These are phyloP conservation scores for Brachionus paranguensis DNA, from an alignment of 1,140 invertebrate genomes.

Conservation along the genomic window DNA sequence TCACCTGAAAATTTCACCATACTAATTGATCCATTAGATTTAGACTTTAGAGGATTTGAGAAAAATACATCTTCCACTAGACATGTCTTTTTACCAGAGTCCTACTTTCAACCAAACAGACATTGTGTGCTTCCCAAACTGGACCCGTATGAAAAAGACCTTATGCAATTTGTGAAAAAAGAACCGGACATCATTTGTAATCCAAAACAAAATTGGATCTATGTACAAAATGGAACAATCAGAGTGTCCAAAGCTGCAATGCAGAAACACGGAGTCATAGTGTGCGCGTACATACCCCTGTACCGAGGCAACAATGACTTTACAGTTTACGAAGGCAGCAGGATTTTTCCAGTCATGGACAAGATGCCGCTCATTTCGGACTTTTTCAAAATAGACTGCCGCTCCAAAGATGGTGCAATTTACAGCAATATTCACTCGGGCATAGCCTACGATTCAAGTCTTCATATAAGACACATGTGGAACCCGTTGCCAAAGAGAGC, in stretches of 20 bases:
- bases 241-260: not conserved
- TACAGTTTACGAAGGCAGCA: not conserved
- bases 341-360: constrained; percentile 41
- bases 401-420: constrained; percentile 43
- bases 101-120: not conserved
- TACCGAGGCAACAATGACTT: constrained; percentile 13
- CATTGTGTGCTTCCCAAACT: constrained; percentile 16
- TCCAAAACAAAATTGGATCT: constrained; percentile 39
- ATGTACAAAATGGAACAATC: constrained; percentile 30
- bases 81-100: not conserved
- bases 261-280: not conserved
- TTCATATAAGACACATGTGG: constrained; percentile 56
- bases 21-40: not conserved
- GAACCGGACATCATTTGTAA: not conserved
- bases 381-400: constrained; percentile 48
- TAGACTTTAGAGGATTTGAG: not conserved
- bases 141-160: constrained; percentile 13
- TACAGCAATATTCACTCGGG: constrained; percentile 49
- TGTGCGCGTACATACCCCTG: constrained; percentile 30
- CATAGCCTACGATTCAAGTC: constrained; percentile 44
- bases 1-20: not conserved
- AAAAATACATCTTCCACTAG: not conserved
- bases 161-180: constrained; percentile 35
- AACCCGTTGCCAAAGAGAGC: constrained; percentile 56
- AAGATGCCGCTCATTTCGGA: constrained; percentile 44